Evolutionary conservation across 2,888 invertebrate genomes (phyloP).

Genomic region (Acanthococcus lagerstroemiae): DNA sequence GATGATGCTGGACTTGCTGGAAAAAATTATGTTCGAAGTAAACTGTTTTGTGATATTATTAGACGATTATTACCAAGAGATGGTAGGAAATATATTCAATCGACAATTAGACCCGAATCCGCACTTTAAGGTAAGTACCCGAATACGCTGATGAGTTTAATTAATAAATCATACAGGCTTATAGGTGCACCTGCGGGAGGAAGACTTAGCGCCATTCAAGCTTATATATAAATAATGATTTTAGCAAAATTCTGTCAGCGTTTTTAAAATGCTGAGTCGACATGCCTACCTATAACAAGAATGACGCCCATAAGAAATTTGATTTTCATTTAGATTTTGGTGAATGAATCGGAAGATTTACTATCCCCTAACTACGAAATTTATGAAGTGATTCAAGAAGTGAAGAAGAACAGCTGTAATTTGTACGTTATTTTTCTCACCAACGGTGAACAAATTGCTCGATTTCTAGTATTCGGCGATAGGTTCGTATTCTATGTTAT

Average conservation of each 20-base stretch:
- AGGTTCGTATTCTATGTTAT: slow-evolving; percentile 48
- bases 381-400: slow-evolving; percentile 48
- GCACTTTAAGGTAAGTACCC: slow-evolving; percentile 46
- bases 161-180: not conserved
- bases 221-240: too few species aligned
- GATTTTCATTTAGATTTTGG: slow-evolving; percentile 46
- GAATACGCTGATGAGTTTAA: not conserved
- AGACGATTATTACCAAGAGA: slow-evolving; percentile 47
- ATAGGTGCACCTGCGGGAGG: too few species aligned
- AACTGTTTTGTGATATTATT: slow-evolving; percentile 48
- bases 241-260: not conserved
- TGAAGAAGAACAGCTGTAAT: slow-evolving; percentile 55
- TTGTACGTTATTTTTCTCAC: slow-evolving; percentile 59
- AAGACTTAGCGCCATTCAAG: too few species aligned
- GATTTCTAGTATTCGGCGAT: slow-evolving; percentile 61
- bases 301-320: slow-evolving; percentile 32
- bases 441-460: slow-evolving; percentile 57
- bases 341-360: slow-evolving; percentile 56
- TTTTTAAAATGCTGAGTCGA: not conserved
- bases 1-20: slow-evolving; percentile 18
- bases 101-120: slow-evolving; percentile 44
- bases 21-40: slow-evolving; percentile 39
- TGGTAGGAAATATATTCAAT: slow-evolving; percentile 48
- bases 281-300: too few species aligned
- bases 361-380: slow-evolving; percentile 52